Conservation (phyloP, 2,113 vertebrate genomes). For the Thamnophis sirtalis region DNA sequence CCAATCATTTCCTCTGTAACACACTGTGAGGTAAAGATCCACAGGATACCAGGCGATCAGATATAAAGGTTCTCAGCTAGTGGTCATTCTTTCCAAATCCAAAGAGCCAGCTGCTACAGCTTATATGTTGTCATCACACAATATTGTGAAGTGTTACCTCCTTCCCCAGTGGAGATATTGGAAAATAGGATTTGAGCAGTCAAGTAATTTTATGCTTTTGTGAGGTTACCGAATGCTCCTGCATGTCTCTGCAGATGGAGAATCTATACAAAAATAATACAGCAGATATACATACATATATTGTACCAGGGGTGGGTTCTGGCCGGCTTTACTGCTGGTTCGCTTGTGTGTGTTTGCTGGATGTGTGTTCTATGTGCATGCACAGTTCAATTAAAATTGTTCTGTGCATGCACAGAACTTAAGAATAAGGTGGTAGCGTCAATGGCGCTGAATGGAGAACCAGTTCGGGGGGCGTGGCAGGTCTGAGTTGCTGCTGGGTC, state of each 20-base stretch:
- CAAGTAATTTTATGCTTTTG: neutral
- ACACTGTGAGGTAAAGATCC: slow-evolving; percentile 22
- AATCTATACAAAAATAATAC: neutral
- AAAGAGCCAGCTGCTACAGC: neutral
- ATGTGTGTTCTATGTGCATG: too few relatives aligned
- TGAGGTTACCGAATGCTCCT: neutral
- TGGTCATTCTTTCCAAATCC: neutral
- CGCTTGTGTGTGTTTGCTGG: too few relatives aligned
- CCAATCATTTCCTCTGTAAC: slow-evolving; percentile 44
- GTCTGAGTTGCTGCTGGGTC: too few relatives aligned
- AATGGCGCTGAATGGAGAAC: too few relatives aligned
- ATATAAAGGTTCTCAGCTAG: slow-evolving; percentile 30
- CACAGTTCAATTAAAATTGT: too few relatives aligned
- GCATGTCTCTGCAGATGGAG: neutral
- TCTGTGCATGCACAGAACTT: too few relatives aligned
- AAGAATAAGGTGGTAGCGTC: too few relatives aligned
- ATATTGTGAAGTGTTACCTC: slow-evolving; percentile 6
- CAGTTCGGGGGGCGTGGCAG: too few relatives aligned
- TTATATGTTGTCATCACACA: slow-evolving; percentile 28
- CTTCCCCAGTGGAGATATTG: neutral
- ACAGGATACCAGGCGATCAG: slow-evolving; percentile 25
- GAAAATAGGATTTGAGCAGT: neutral
- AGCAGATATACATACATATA: neutral
- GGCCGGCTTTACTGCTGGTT: too few relatives aligned
- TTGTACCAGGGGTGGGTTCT: neutral